phyloP scores from a whole-genome alignment of 2,797 vertebrate genomes.

The Sebastes itinus region DNA sequence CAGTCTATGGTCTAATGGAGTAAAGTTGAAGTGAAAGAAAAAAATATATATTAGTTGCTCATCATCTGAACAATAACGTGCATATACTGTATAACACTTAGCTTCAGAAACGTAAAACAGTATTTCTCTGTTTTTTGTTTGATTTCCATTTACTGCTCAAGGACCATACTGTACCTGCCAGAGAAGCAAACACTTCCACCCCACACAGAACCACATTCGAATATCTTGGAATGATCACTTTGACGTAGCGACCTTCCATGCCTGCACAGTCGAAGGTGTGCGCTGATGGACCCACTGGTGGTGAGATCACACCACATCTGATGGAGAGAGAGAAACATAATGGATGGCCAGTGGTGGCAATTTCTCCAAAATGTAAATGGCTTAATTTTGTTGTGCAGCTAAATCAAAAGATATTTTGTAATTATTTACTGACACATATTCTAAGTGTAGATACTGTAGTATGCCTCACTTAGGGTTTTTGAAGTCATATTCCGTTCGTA shows the following conservation, averaged over 20 bases:
- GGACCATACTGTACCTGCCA: background rate
- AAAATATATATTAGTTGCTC: background rate
- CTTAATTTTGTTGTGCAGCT: background rate
- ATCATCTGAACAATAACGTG: background rate
- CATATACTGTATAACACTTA: no score
- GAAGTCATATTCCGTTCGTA: rapidly evolving
- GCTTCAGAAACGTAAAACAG: background rate
- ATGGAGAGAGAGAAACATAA: background rate
- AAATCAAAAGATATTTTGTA: background rate
- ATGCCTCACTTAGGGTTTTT: background rate
- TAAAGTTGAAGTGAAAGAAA: background rate
- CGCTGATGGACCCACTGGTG: rapidly evolving
- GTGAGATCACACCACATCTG: slow-evolving; percentile 4
- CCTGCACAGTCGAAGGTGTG: background rate
- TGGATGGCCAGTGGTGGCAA: background rate
- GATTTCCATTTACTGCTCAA: background rate
- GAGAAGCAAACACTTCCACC: slow-evolving; percentile 24
- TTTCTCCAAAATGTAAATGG: background rate
- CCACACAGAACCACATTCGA: background rate
- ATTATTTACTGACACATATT: background rate
- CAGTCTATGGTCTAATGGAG: background rate
- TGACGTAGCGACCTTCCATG: slow-evolving; percentile 14
- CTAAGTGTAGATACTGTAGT: background rate
- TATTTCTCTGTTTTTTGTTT: background rate
- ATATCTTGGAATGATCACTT: background rate